Percentiles rank a stretch among this genome's conserved stretches.
These are phyloP conservation scores for Whitmania pigra DNA, from an alignment of 1,140 invertebrate species.

Conservation along the genomic window DNA sequence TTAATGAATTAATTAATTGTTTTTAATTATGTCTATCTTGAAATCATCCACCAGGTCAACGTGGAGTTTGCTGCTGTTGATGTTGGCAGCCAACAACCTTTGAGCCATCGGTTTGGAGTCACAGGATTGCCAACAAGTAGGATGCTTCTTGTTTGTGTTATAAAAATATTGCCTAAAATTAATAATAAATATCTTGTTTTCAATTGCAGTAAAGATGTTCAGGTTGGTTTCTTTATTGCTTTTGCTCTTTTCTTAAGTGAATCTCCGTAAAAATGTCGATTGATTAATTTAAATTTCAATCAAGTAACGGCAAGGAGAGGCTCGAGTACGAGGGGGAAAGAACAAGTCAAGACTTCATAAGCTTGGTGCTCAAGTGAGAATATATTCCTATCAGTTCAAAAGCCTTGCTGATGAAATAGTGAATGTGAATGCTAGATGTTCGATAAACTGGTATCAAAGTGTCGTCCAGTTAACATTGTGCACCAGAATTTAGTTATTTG, in stretches of 20 bases:
- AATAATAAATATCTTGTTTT: not conserved
- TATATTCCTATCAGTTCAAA: too few species aligned
- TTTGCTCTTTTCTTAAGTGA: not conserved
- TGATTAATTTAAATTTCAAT: not conserved
- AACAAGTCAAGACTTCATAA: not conserved
- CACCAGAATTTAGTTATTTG: too few species aligned
- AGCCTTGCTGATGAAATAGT: too few species aligned
- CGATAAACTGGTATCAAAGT: too few species aligned
- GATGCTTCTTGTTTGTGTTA: not conserved
- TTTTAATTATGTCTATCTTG: not conserved
- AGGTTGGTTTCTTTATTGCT: not conserved
- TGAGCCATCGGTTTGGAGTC: slow-evolving; percentile 76
- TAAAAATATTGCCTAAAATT: not conserved
- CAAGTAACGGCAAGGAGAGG: not conserved
- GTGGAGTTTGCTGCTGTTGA: slow-evolving; percentile 80
- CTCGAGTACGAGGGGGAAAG: not conserved
- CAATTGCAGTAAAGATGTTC: not conserved
- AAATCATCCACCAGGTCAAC: not conserved
- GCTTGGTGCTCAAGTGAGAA: not conserved
- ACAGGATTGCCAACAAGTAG: slow-evolving; percentile 75
- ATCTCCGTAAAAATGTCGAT: not conserved
- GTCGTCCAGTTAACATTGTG: too few species aligned
- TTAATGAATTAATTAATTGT: not conserved
- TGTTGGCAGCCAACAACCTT: slow-evolving; percentile 75
- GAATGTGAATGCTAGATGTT: too few species aligned